A percentile compares a stretch with the other conserved stretches of the same genome.
Evolutionary conservation across 2,888 invertebrate species (phyloP).

Genomic region (Eremobia ochroleuca): DNA sequence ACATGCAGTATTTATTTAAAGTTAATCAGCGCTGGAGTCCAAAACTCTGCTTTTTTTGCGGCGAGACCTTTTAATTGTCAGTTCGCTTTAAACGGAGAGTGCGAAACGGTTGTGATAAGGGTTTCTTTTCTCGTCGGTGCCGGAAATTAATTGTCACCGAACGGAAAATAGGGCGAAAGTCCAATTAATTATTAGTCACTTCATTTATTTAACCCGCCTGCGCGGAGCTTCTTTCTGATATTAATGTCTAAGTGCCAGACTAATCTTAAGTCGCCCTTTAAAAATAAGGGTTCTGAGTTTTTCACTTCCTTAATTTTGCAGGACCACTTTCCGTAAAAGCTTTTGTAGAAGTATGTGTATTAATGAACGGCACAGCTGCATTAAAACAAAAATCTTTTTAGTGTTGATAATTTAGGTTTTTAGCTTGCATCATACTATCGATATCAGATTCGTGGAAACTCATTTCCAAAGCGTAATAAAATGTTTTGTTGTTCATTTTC

Average conservation of each 20-base stretch:
- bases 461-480: not conserved
- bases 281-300: slow-evolving; percentile 70
- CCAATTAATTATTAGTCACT: slow-evolving; percentile 91
- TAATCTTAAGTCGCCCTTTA: slow-evolving; percentile 80
- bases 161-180: slow-evolving; percentile 91
- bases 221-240: slow-evolving; percentile 86
- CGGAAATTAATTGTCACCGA: slow-evolving; percentile 91
- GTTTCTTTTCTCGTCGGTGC: slow-evolving; percentile 88
- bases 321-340: slow-evolving; percentile 58
- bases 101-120: slow-evolving; percentile 88
- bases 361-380: slow-evolving; percentile 35
- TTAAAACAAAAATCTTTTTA: slow-evolving; percentile 9
- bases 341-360: slow-evolving; percentile 57
- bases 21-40: slow-evolving; percentile 57
- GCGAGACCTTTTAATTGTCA: slow-evolving; percentile 82
- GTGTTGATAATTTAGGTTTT: not conserved
- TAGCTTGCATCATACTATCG: not conserved
- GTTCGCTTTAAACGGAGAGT: slow-evolving; percentile 83
- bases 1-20: slow-evolving; percentile 59
- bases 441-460: not conserved
- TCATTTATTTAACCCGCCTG: slow-evolving; percentile 90
- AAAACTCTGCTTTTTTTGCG: slow-evolving; percentile 73
- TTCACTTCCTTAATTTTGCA: slow-evolving; percentile 70
- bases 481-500: not conserved
- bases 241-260: slow-evolving; percentile 85